Conservation (phyloP, 2,113 vertebrate species). For the Elgaria multicarinata region DNA sequence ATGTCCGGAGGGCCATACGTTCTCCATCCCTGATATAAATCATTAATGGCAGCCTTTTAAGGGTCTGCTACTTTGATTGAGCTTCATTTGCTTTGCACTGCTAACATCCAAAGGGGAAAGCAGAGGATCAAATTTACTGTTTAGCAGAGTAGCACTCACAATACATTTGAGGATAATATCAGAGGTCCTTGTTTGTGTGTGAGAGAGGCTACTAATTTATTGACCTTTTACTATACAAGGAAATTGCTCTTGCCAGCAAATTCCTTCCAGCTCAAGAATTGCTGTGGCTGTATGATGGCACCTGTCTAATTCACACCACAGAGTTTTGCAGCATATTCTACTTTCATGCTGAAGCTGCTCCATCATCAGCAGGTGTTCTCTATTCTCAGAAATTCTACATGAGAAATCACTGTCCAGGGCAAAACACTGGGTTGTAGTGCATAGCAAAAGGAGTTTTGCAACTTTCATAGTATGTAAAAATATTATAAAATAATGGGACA, state of each 20-base stretch:
- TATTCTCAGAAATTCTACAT: not conserved
- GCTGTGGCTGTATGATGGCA: not conserved
- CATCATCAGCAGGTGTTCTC: not conserved
- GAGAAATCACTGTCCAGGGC: not conserved
- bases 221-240: constrained; percentile 24
- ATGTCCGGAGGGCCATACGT: no score
- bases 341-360: not conserved
- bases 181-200: not conserved
- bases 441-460: not conserved
- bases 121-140: not conserved
- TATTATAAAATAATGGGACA: not conserved
- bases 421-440: accelerated
- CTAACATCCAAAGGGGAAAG: not conserved
- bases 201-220: not conserved
- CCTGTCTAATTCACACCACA: not conserved
- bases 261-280: not conserved
- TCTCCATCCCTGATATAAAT: not conserved
- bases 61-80: not conserved
- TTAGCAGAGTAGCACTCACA: not conserved
- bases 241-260: not conserved
- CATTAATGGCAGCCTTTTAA: not conserved
- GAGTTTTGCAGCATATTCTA: not conserved
- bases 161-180: not conserved
- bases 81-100: not conserved
- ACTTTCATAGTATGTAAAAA: not conserved